These are phyloP conservation scores for Lepus oiostolus DNA, from an alignment of 2,797 vertebrate genomes.

Conservation along the genomic window DNA sequence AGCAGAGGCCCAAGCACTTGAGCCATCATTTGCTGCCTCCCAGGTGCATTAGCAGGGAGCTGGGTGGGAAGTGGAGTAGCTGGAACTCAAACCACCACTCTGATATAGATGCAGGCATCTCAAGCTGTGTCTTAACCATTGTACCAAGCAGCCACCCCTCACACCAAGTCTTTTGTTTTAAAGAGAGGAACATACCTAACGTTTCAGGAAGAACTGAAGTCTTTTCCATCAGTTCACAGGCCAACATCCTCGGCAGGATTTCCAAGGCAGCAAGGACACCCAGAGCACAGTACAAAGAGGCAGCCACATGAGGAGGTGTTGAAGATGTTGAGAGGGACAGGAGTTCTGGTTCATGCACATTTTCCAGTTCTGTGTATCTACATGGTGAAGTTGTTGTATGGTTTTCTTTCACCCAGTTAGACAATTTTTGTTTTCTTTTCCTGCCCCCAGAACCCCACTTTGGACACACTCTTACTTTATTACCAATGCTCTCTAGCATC, in stretches of 20 bases:
- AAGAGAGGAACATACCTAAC: neutral
- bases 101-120: no score
- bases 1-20: no score
- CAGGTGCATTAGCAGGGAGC: no score
- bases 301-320: accelerated
- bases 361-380: neutral
- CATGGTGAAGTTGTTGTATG: neutral
- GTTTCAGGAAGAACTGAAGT: neutral
- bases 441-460: neutral
- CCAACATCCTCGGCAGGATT: neutral
- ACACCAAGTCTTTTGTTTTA: neutral
- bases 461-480: neutral
- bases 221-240: neutral
- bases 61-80: no score
- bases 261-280: neutral
- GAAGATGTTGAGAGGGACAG: neutral
- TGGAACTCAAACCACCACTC: no score
- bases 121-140: no score
- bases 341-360: accelerated
- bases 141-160: no score
- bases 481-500: slow-evolving; percentile 91
- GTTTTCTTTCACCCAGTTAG: neutral
- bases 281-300: neutral
- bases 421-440: neutral
- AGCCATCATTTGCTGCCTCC: no score